Evolutionary conservation across 2,888 invertebrate species (phyloP), one percentile per base, ranked within the genome.

Genomic region (Leucania comma): DNA sequence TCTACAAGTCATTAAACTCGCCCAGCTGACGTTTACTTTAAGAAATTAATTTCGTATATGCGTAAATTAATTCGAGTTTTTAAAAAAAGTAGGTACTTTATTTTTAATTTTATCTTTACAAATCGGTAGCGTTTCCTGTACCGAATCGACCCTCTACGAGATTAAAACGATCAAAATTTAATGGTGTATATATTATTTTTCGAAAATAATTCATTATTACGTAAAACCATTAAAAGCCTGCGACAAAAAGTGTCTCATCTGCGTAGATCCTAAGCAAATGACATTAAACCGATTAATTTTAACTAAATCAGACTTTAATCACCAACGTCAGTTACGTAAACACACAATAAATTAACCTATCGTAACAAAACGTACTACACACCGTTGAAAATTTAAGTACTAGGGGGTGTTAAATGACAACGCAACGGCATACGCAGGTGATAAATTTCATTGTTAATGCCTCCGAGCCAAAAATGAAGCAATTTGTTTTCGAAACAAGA

Each of bases 401-500:
- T 59, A 73, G 77, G 66, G 77, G 75, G 80, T 86, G 76, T 82
- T 88, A 89, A 91, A 90, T 90, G 89, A 88, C 89, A 88, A 84
- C 87, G 88, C 84, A 85, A 86, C 83, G 86, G 88, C 87, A 90
- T 89, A 90, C 89, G 83, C 90, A 90, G 91, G 92, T 93, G 90
- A 94, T 94, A 94, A 93, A 94, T 94, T 90, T 90, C 89, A 88
- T 88, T 91, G 90, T 91, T 92, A 93, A 94, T 91, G 89, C 90
- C 87, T 85, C 84, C 87, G 88, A 84, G 90, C 91, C 92, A 94
- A 93, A 95, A 93, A 93, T 93, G 90, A 93, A 94, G 94, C 91
- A 94, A 95, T 95, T 94, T 93, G 93, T 95, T 94, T 88, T 75
- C 88, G 87, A 90, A 92, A 91, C 91, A 92, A 90, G 89, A 91